phyloP scores from a whole-genome alignment of 1,140 invertebrate genomes.

The Adoxophyes honmai region DNA sequence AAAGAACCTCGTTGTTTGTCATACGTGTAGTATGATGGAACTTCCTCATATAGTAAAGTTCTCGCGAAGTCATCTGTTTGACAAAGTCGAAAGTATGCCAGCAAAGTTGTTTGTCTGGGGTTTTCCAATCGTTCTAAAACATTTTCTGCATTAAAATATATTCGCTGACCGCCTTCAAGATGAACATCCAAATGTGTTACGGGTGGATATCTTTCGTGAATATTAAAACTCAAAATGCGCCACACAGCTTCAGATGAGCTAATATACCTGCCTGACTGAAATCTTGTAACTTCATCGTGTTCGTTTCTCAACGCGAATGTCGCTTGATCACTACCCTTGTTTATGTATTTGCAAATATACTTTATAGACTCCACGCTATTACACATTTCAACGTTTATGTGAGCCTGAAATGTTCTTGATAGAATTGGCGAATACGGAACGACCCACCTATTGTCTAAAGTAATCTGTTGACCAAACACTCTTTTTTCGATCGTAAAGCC shows the following conservation, averaged over 20 bases:
- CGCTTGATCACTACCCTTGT: constrained; percentile 64
- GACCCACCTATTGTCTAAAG: constrained; percentile 2
- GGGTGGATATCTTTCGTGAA: constrained; percentile 62
- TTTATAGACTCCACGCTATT: constrained; percentile 74
- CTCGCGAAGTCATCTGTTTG: constrained; percentile 45
- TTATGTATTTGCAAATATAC: constrained; percentile 74
- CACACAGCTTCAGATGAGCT: constrained; percentile 66
- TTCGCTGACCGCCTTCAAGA: constrained; percentile 62
- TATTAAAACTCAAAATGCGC: constrained; percentile 60
- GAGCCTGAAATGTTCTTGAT: constrained; percentile 65
- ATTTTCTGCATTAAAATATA: constrained; percentile 53
- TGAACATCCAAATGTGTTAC: constrained; percentile 64
- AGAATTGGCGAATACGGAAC: constrained; percentile 27
- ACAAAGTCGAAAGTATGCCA: constrained; percentile 55
- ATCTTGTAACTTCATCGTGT: constrained; percentile 38
- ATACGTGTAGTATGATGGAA: constrained; percentile 59
- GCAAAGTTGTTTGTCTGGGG: constrained; percentile 57
- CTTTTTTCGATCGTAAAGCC: too few relatives aligned
- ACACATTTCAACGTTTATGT: constrained; percentile 76
- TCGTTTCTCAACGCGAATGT: constrained; percentile 36
- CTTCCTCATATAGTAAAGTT: constrained; percentile 55
- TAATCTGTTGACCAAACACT: neutral
- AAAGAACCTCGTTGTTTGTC: constrained; percentile 35
- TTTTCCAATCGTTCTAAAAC: constrained; percentile 24
- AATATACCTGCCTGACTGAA: constrained; percentile 55